A percentile compares a stretch with the other conserved stretches of the same genome.
These are phyloP conservation scores for Spatula clypeata DNA, from an alignment of 2,797 vertebrate species.

Conservation along the genomic window DNA sequence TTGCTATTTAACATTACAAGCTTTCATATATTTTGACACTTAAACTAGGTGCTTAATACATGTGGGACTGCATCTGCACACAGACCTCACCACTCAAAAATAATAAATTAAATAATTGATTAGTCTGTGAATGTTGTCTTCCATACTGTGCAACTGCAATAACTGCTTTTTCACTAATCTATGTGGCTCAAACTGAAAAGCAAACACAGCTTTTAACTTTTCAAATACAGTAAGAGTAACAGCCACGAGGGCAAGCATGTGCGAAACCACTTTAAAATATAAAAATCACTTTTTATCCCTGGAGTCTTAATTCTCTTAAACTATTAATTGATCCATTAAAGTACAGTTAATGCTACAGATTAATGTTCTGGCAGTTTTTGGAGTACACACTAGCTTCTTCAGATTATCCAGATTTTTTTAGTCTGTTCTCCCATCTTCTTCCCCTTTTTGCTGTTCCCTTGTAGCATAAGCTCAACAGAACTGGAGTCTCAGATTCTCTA, in stretches of 20 bases:
- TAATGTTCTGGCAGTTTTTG: not conserved
- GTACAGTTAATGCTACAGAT: not conserved
- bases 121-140: not conserved
- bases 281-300: not conserved
- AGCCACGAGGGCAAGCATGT: rapidly evolving
- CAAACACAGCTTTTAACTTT: not conserved
- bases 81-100: not conserved
- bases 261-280: not conserved
- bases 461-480: not conserved
- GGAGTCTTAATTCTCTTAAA: not conserved
- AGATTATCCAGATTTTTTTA: not conserved
- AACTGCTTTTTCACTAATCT: not conserved
- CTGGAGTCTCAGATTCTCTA: rapidly evolving
- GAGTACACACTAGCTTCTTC: not conserved
- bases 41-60: not conserved
- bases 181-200: not conserved
- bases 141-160: not conserved
- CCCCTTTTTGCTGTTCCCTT: rapidly evolving
- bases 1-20: not conserved
- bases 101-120: not conserved
- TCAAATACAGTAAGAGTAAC: not conserved
- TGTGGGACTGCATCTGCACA: not conserved
- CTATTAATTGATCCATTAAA: not conserved
- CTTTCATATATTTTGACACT: not conserved
- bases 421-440: not conserved